Base-by-base conservation (phyloP, 30 jellyfish, hydroid and myxozoan genomes). In the Mastigias papua region DNA sequence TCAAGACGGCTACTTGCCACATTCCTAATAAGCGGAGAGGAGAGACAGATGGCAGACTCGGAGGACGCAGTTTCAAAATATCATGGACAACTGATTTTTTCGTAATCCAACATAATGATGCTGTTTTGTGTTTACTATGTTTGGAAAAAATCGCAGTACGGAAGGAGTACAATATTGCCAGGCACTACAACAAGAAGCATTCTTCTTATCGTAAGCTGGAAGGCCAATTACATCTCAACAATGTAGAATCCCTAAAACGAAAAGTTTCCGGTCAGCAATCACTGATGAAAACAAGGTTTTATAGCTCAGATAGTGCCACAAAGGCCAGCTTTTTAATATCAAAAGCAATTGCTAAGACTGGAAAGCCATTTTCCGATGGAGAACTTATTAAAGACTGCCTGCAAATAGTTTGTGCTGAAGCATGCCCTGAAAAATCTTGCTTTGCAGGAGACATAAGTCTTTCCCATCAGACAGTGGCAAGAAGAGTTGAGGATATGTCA, bases 1-100 rank as follows among this genome's bases (percentile, higher is more conserved):
- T 69, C 58, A 69, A 34, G 80, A 69, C 23, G 80, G 80, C 50
- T 30, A 69, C 80, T 9, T n/a, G 11, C 80, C 42, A 69, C 50
- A 69, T 10, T 21, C 50, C 58, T 69, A 34, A 69, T 8, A 69
- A 69, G 50, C 58, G 80, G 50, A 69, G 80, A 34, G 23, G 80
- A 69, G 80, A 69, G 80, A 69, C 80, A 69, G 80, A 69, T 69
- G 67, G 80, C 50, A 67, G 50, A 69, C 80, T 69, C 50, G 80
- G 50, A 9, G 80, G 50, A 69, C 80, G 11, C n/a, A 69, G n/a
- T 16, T 69, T 30, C 50, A 69, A 69, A 69, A n/a, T 69, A 30
- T 69, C 80, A 25, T 69, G 80, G 80, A 69, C 80, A 25, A 69
- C 80, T 30, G 80, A 69, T 69, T 69, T 69, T 69, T 69, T 34